Conservation (phyloP, 2,888 invertebrate genomes). For the Tetanocera ferruginea region DNA sequence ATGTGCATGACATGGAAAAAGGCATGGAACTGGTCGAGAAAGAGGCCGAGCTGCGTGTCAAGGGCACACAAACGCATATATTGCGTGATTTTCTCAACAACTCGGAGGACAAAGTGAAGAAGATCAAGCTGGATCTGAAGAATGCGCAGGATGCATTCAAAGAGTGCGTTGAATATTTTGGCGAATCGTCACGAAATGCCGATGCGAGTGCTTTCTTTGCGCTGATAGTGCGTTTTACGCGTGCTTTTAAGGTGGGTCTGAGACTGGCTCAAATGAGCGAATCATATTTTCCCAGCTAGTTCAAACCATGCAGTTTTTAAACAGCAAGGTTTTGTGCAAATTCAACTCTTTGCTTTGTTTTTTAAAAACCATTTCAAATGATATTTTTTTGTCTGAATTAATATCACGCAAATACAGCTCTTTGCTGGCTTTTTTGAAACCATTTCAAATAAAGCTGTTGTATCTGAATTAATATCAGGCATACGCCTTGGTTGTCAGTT, state of each 20-base stretch:
- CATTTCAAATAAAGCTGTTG: background rate
- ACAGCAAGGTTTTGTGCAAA: background rate
- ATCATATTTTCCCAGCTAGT: background rate
- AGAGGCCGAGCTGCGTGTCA: slow-evolving; percentile 82
- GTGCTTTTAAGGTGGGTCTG: slow-evolving; percentile 88
- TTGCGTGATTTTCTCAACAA: slow-evolving; percentile 86
- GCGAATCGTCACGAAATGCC: slow-evolving; percentile 92
- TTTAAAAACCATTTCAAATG: background rate
- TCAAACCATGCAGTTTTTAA: background rate
- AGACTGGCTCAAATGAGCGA: background rate
- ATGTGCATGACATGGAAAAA: slow-evolving; percentile 94
- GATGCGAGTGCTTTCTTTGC: slow-evolving; percentile 98
- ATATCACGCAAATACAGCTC: too few relatives aligned
- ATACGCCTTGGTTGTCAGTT: too few relatives aligned
- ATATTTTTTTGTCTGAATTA: too few relatives aligned
- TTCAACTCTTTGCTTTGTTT: background rate
- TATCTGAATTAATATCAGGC: too few relatives aligned
- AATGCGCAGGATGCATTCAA: slow-evolving; percentile 87
- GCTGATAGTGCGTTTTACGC: slow-evolving; percentile 92
- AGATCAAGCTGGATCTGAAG: slow-evolving; percentile 82
- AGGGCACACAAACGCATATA: slow-evolving; percentile 78
- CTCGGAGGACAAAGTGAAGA: slow-evolving; percentile 86
- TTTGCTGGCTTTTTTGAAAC: background rate
- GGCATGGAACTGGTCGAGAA: slow-evolving; percentile 95
- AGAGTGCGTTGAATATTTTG: slow-evolving; percentile 97